phyloP scores from a whole-genome alignment of 2,888 invertebrate species.

The Chrysolina haemoptera region DNA sequence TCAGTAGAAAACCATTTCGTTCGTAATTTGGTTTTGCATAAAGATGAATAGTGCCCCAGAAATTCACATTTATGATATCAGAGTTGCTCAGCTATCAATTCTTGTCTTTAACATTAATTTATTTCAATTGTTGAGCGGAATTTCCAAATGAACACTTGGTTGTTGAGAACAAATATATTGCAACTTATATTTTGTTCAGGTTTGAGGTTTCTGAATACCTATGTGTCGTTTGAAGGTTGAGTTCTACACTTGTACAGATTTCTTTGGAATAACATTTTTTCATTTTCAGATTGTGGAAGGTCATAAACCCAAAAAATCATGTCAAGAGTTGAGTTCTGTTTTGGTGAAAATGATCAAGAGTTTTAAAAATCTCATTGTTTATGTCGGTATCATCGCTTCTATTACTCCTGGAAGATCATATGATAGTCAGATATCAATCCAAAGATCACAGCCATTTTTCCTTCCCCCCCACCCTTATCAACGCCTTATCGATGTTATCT shows the following conservation, averaged over 20 bases:
- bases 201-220: slow-evolving; percentile 52
- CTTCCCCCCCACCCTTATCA: too few species aligned
- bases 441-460: too few species aligned
- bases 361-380: slow-evolving; percentile 53
- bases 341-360: slow-evolving; percentile 57
- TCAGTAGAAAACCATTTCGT: too few species aligned
- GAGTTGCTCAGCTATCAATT: slow-evolving; percentile 53
- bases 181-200: slow-evolving; percentile 57
- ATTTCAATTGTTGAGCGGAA: slow-evolving; percentile 43
- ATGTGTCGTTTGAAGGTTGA: slow-evolving; percentile 60
- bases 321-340: slow-evolving; percentile 57
- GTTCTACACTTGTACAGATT: too few species aligned
- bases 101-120: slow-evolving; percentile 54
- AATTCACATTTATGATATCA: too few species aligned
- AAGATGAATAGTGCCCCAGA: too few species aligned
- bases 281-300: too few species aligned
- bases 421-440: slow-evolving; percentile 35
- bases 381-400: slow-evolving; percentile 33
- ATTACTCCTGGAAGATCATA: slow-evolving; percentile 55
- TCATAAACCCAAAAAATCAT: too few species aligned
- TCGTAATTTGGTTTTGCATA: too few species aligned
- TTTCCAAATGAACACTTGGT: slow-evolving; percentile 57
- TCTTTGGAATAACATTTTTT: too few species aligned
- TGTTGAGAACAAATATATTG: slow-evolving; percentile 56
- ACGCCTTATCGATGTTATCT: too few species aligned